Conservation (phyloP, 1,140 invertebrate species). For the Chymomyza costata region DNA sequence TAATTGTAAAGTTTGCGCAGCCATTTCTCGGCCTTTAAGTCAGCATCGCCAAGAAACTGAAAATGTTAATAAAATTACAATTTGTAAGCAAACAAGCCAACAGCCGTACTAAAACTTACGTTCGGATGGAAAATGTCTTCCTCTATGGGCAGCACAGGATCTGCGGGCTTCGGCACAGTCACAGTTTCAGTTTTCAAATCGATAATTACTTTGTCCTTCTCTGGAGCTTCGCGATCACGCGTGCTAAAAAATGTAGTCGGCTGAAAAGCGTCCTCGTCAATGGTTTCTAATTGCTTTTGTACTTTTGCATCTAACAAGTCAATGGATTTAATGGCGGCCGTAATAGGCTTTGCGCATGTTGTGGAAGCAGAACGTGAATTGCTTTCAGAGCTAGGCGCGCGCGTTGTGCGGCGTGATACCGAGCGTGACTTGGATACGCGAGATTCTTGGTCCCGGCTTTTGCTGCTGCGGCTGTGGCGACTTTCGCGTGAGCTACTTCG, state of each 20-base stretch:
- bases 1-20: conserved; percentile 65
- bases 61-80: conserved; percentile 11
- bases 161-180: conserved; percentile 31
- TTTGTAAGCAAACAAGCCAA: not conserved
- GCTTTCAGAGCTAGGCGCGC: conserved; percentile 52
- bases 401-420: conserved; percentile 38
- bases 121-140: conserved; percentile 56
- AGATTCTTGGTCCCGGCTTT: conserved; percentile 35
- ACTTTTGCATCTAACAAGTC: conserved; percentile 59
- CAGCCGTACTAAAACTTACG: conserved; percentile 32
- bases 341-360: too few species aligned
- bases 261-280: conserved; percentile 64
- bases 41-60: conserved; percentile 63
- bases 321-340: conserved; percentile 37
- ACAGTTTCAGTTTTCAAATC: conserved; percentile 63
- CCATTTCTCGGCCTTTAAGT: conserved; percentile 66
- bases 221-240: conserved; percentile 39
- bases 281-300: conserved; percentile 56
- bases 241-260: conserved; percentile 55
- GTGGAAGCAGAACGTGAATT: conserved; percentile 26
- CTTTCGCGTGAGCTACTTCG: conserved; percentile 45
- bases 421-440: conserved; percentile 51
- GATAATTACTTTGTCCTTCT: conserved; percentile 60
- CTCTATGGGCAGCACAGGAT: conserved; percentile 22
- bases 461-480: conserved; percentile 49